A percentile compares a stretch with the other conserved stretches of the same genome.
Evolutionary conservation across 2,888 invertebrate genomes (phyloP).

Genomic region (Slavum lentiscoides): DNA sequence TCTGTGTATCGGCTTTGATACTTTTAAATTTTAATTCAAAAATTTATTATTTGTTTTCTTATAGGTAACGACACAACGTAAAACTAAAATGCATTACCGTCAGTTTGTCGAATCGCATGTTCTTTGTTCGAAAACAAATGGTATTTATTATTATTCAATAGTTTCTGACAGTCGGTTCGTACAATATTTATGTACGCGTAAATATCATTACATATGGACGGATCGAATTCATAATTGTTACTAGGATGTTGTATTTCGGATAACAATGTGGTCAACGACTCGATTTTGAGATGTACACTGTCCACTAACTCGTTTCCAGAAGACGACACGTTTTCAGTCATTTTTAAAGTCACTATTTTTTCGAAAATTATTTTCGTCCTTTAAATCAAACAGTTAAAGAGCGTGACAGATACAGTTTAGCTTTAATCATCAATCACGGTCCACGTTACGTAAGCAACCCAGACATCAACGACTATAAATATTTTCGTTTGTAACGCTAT

Average conservation of each 20-base stretch:
- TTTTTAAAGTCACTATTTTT: background rate
- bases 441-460: background rate
- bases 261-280: slow-evolving; percentile 1
- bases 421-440: no score
- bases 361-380: background rate
- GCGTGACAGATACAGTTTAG: no score
- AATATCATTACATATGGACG: slow-evolving; percentile 17
- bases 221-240: slow-evolving; percentile 12
- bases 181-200: slow-evolving; percentile 10
- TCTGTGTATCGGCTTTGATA: background rate
- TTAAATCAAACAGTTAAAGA: background rate
- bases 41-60: background rate
- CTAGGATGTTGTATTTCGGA: slow-evolving; percentile 9
- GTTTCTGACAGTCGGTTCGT: slow-evolving; percentile 20
- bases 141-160: slow-evolving; percentile 5
- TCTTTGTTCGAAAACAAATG: background rate
- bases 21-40: slow-evolving; percentile 3
- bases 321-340: background rate
- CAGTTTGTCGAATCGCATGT: background rate
- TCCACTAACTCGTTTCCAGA: background rate
- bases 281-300: background rate
- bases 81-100: background rate
- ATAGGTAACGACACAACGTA: background rate
- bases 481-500: background rate
- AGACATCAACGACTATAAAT: background rate